Evolutionary conservation across 1,140 invertebrate species (phyloP).

Genomic region (Chrysoperla carnea): DNA sequence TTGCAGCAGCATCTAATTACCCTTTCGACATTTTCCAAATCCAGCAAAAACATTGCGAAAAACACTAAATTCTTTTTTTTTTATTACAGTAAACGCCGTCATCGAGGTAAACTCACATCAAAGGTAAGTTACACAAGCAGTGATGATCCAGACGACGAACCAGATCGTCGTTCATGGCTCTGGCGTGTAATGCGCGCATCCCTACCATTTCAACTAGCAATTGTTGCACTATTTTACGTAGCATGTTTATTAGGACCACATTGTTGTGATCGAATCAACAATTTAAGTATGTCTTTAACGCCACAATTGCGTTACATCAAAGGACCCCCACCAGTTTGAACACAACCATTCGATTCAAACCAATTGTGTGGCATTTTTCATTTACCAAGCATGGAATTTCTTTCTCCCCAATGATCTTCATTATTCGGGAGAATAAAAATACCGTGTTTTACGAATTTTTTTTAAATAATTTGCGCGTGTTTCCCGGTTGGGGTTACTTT

Average conservation of each 20-base stretch:
- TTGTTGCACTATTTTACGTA: slow-evolving; percentile 62
- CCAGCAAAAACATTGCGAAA: too few relatives aligned
- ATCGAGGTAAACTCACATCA: too few relatives aligned
- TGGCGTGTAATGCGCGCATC: slow-evolving; percentile 60
- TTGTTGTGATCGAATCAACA: slow-evolving; percentile 74
- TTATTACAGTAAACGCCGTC: too few relatives aligned
- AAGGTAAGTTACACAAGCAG: too few relatives aligned
- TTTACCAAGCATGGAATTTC: not conserved
- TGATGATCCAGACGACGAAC: slow-evolving; percentile 20
- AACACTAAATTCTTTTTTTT: too few relatives aligned
- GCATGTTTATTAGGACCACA: slow-evolving; percentile 65
- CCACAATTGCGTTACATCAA: slow-evolving; percentile 70
- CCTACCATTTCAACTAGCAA: slow-evolving; percentile 62
- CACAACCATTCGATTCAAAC: slow-evolving; percentile 1
- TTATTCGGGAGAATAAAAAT: too few relatives aligned
- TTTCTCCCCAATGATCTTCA: not conserved
- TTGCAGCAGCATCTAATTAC: too few relatives aligned
- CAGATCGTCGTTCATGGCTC: slow-evolving; percentile 35
- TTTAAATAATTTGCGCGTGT: too few relatives aligned
- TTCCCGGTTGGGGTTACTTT: too few relatives aligned
- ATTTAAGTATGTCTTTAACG: slow-evolving; percentile 58
- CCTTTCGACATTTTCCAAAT: too few relatives aligned
- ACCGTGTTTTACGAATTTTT: too few relatives aligned
- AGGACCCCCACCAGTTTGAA: slow-evolving; percentile 70
- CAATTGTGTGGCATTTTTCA: not conserved